Evolutionary conservation across 2,113 vertebrate species (phyloP), one percentile per base, ranked within the genome.

Genomic region (Corythoichthys intestinalis): DNA sequence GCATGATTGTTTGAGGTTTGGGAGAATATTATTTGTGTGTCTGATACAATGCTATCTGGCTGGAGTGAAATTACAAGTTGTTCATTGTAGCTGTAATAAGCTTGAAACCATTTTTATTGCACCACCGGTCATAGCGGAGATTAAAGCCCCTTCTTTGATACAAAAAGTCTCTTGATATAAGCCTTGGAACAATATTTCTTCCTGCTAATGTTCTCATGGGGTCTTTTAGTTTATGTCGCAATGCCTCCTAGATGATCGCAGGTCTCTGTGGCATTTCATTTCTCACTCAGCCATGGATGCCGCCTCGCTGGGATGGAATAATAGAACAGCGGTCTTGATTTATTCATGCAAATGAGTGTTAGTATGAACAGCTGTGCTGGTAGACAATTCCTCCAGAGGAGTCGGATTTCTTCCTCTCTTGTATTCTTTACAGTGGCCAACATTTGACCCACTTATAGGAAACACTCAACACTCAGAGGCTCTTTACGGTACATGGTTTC

Each of bases 221-320:
- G 58, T 81, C 64, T 80, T 81, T 83, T 69, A 52, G 71, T 73
- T 70, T 67, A 39, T 53, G 65, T 75, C 52, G 4, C 70, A 4
- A 70, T 67, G 74, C 69, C 69, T 72, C 72, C 56, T 60, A 56
- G 72, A 82, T 76, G 80, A 86, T 85, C 69, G 66, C 60, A 66
- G 66, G 77, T 83, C 89, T 86, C 83, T 49, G 70, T 78, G 85
- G 81, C 80, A 89, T 88, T 84, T 83, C 66, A 80, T 81, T 85
- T 85, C 67, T 68, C 75, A 77, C 71, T 78, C 77, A 79, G 73
- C 77, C 81, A 72, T 80, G 77, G 86, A 85, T 79, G 74, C 76
- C 85, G 70, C 82, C 86, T 81, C 72, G 61, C 78, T 77, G 72
- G 60, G 75, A 79, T 69, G 73, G 67, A 83, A 82, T 83, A 86